phyloP scores from a whole-genome alignment of 2,113 vertebrate species.

The Camelus bactrianus region DNA sequence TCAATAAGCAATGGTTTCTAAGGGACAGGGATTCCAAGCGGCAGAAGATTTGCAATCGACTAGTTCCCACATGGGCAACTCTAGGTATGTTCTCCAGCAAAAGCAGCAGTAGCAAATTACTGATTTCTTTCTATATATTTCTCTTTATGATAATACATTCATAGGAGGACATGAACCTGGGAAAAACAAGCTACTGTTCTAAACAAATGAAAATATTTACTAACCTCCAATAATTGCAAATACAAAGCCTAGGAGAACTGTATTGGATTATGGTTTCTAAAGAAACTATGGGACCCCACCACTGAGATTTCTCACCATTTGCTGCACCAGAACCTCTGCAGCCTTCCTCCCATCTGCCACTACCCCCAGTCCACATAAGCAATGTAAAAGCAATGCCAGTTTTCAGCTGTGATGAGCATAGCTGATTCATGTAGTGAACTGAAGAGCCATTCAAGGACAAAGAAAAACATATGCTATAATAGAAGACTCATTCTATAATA shows the following conservation, averaged over 20 bases:
- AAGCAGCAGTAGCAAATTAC: not conserved
- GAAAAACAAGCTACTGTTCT: not conserved
- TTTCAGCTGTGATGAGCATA: not conserved
- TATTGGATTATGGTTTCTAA: not conserved
- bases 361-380: not conserved
- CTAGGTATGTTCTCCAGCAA: not conserved
- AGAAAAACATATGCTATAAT: not conserved
- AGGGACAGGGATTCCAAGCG: not conserved
- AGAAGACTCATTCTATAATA: not conserved
- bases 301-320: not conserved
- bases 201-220: constrained; percentile 6
- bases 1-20: not conserved
- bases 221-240: constrained; percentile 22
- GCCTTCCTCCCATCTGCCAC: too few relatives aligned
- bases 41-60: not conserved
- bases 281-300: not conserved
- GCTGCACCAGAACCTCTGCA: not conserved
- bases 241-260: constrained; percentile 36
- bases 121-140: not conserved
- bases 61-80: not conserved
- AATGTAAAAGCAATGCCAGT: not conserved
- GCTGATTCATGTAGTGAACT: constrained; percentile 27
- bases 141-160: not conserved
- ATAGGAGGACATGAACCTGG: not conserved
- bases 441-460: not conserved